These are phyloP conservation scores for Dendrocopos noguchii DNA, from an alignment of 2,113 vertebrate species.

Conservation along the genomic window DNA sequence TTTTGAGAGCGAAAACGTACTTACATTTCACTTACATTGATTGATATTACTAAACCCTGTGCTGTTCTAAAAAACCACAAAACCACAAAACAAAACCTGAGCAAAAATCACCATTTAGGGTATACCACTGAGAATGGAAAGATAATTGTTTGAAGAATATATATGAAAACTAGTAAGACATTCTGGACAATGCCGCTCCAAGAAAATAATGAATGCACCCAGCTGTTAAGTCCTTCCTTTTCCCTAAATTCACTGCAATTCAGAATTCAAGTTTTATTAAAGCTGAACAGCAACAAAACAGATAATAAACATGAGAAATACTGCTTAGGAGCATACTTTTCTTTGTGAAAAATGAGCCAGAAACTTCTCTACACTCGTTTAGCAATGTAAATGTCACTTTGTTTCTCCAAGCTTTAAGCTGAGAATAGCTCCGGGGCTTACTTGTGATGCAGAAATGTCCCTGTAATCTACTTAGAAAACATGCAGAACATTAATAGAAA, in stretches of 20 bases:
- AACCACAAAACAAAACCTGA: not conserved
- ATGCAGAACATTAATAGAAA: slow-evolving; percentile 76
- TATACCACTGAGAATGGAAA: not conserved
- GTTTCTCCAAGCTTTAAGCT: slow-evolving; percentile 73
- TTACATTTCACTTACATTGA: not conserved
- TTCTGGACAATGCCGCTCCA: not conserved
- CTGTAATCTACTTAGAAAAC: slow-evolving; percentile 79
- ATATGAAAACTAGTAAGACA: not conserved
- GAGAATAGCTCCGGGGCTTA: slow-evolving; percentile 75
- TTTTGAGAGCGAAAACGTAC: not conserved
- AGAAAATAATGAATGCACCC: not conserved
- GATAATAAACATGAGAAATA: slow-evolving; percentile 58
- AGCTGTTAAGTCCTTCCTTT: slow-evolving; percentile 28
- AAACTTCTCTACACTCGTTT: slow-evolving; percentile 65
- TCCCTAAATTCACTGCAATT: not conserved
- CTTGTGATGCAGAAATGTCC: slow-evolving; percentile 79
- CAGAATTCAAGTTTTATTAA: slow-evolving; percentile 33
- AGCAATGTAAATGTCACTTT: slow-evolving; percentile 76
- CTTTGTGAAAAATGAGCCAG: slow-evolving; percentile 64
- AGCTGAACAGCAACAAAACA: slow-evolving; percentile 41
- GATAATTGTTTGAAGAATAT: not conserved
- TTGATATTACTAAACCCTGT: not conserved
- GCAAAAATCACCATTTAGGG: not conserved
- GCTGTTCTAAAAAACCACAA: not conserved
- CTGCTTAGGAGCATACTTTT: slow-evolving; percentile 44